Evolutionary conservation across 2,888 invertebrate genomes (phyloP).

Genomic region (Mayetiola destructor): DNA sequence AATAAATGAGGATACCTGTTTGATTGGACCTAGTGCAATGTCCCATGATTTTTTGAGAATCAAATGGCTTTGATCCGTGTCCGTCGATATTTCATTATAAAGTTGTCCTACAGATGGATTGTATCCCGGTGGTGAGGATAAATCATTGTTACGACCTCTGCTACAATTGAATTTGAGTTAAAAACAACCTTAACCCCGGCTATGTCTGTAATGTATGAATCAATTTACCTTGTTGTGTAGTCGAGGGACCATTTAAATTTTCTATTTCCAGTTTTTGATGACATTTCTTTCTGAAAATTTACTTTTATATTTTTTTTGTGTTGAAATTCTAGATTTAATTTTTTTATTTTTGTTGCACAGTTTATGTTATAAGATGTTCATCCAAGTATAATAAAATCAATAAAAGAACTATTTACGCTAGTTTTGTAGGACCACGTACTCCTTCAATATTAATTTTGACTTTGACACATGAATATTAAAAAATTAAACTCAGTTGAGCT

Average conservation of each 20-base stretch:
- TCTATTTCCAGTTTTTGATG: slow-evolving; percentile 29
- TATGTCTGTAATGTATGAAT: neutral
- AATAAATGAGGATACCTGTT: slow-evolving; percentile 46
- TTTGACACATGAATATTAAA: too few species aligned
- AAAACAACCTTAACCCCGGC: neutral
- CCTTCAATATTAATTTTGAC: too few species aligned
- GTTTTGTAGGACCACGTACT: too few species aligned
- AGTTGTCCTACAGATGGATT: slow-evolving; percentile 56
- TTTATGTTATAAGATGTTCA: too few species aligned
- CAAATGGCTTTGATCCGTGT: slow-evolving; percentile 67
- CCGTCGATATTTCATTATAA: slow-evolving; percentile 58
- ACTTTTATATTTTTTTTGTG: too few species aligned
- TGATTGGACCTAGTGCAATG: slow-evolving; percentile 82
- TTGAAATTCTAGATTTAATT: too few species aligned
- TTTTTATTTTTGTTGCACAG: too few species aligned
- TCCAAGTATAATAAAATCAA: too few species aligned
- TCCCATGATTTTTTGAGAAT: slow-evolving; percentile 96
- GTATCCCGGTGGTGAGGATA: slow-evolving; percentile 74
- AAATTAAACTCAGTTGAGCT: too few species aligned
- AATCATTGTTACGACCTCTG: slow-evolving; percentile 36
- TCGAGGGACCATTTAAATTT: slow-evolving; percentile 53
- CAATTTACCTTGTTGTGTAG: slow-evolving; percentile 42
- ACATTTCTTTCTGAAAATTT: too few species aligned
- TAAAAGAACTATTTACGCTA: too few species aligned
- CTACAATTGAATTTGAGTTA: slow-evolving; percentile 4